phyloP scores from a whole-genome alignment of 2,113 vertebrate genomes.

The Equus przewalskii region DNA sequence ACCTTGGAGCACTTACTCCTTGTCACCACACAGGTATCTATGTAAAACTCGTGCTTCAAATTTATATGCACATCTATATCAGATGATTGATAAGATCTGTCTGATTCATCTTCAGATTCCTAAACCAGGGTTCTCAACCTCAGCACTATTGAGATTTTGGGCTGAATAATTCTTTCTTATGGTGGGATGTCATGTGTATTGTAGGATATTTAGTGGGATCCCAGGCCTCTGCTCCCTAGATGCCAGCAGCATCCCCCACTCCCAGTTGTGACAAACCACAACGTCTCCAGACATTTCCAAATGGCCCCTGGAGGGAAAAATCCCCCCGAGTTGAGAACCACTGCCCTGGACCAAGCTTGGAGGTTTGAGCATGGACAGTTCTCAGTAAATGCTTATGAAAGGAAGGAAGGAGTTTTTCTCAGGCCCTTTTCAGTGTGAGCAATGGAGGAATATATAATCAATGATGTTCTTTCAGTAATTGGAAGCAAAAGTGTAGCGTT shows the following conservation, averaged over 20 bases:
- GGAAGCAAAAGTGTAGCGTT: not conserved
- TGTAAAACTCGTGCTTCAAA: not conserved
- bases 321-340: not conserved
- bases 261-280: not conserved
- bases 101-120: not conserved
- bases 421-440: not conserved
- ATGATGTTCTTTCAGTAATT: slow-evolving; percentile 33
- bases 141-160: not conserved
- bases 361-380: not conserved
- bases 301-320: not conserved
- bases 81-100: not conserved
- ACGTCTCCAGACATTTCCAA: not conserved
- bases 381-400: not conserved
- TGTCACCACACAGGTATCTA: not conserved
- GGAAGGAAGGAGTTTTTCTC: not conserved
- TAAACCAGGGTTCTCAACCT: not conserved
- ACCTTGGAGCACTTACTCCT: not conserved
- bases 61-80: not conserved
- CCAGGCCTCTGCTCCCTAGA: not conserved
- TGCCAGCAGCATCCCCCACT: not conserved
- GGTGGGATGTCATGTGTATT: not conserved
- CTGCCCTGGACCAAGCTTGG: not conserved
- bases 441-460: not conserved
- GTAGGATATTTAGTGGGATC: not conserved
- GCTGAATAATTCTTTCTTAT: not conserved